Base-by-base conservation (phyloP, 2,113 vertebrate species). In the Nanger granti region DNA sequence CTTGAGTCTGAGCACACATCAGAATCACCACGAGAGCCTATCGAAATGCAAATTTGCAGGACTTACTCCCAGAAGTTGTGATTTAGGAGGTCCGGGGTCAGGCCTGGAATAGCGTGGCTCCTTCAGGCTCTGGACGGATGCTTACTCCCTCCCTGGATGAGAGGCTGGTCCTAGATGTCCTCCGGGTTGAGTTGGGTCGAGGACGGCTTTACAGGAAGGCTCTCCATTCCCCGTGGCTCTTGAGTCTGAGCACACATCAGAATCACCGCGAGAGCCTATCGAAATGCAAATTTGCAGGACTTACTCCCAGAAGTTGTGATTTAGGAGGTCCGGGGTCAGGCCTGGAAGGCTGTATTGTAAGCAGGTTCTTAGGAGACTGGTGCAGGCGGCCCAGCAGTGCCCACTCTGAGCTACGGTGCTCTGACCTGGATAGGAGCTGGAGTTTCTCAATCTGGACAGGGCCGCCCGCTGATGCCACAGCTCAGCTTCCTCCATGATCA, bases 381-480 rank as follows among this genome's bases (percentile, higher is more conserved):
- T 47, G 3, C 60, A n/a, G 34, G 34, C 2, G 0, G 2, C 14
- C 20, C 28, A 66, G 59, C 0, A 3, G 26, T 37, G 15, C 79
- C 34, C n/a, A 20, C n/a, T 1, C 28, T 79, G 90, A 60, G 44
- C 69, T 41, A 10, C 17, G n/a, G n/a, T 29, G 66, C 60, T 83
- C 20, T 4, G 7, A n/a, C 52, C 22, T 52, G 17, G 80, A 41
- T 1, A 57, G 82, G 22, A 47, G 14, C 44, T 49, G n/a, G 52
- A 4, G 20, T 87, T 44, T 66, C 37, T 80, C 49, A 89, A 55
- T 37, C 54, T 4, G 69, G 91, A 26, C 29, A 31, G 44, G 62
- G 44, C 41, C 3, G 24, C 15, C 55, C 0, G 55, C 59, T 37
- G 62, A 37, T 24, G 28, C 57, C 17, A 8, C 55, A 22, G 20